Base-by-base conservation (phyloP, 1,140 invertebrate species). In the Phymorhynchus buccinoides region DNA sequence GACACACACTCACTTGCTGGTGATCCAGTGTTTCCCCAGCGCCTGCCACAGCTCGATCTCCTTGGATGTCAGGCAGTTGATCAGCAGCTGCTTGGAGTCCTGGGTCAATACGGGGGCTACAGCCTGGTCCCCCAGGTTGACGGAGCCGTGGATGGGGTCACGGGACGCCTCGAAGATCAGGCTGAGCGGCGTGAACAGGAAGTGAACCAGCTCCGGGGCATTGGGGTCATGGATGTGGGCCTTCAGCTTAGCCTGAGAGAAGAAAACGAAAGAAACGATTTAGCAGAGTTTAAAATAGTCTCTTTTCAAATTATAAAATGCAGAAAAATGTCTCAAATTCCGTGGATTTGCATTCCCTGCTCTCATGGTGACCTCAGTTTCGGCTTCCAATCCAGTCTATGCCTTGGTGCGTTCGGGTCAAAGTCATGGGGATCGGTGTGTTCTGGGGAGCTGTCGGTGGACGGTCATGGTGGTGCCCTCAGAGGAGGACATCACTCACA, bases 201-300 rank as follows among this genome's bases (percentile, higher is more conserved):
- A 99, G 92, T 99, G 99, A 3, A 99, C 97, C 85, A 99, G 93
- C 93, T 99, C 99, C 0, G 99, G 98, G 3, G 99, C 98, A 94
- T 99, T 99, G 0, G 99, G 99, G 92, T 99, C 98, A 92, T 99
- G 98, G 84, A 99, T 99, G 93, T 99, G 98, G 7, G 97, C 96
- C 91, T 99, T 98, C 75, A 99, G 94, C 93, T 98, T 97, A 2
- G 98, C 98, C 95, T 96, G 89, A 77, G 87, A 18, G 37, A 27
- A 16, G 14, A 75, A n/a, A 30, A 27, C 4, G 62, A 30, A 66
- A 7, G 22, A 52, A 22, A 52, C 48, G 22, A n/a, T n/a, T n/a
- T n/a, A n/a, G n/a, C n/a, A n/a, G n/a, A n/a, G n/a, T n/a, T n/a
- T 52, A 22, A 52, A 52, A 52, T 12, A 52, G 9, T 52, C 9